phyloP scores from a whole-genome alignment of 2,113 vertebrate species.

The Scytalopus superciliaris region DNA sequence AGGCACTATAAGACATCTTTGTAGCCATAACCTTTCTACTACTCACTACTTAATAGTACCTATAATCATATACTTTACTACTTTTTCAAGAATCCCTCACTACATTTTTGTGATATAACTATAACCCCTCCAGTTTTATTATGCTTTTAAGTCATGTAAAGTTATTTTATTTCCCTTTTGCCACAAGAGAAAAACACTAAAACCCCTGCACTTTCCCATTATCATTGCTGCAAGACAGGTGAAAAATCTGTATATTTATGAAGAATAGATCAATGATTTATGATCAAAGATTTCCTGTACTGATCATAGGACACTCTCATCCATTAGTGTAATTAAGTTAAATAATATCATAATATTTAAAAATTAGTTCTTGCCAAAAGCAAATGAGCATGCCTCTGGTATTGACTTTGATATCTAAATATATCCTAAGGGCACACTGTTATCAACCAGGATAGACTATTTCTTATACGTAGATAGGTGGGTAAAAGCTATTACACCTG shows the following conservation, averaged over 20 bases:
- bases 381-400: not conserved
- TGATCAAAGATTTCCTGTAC: not conserved
- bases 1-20: not conserved
- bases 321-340: not conserved
- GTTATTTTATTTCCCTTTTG: not conserved
- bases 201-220: not conserved
- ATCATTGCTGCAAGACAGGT: not conserved
- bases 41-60: not conserved
- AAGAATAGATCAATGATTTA: constrained; percentile 6
- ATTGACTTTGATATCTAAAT: constrained; percentile 1
- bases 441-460: not conserved
- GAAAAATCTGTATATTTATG: constrained; percentile 4
- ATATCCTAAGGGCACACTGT: not conserved
- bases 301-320: not conserved
- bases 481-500: not conserved
- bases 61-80: not conserved
- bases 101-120: not conserved
- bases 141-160: not conserved
- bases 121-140: not conserved
- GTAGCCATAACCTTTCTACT: not conserved
- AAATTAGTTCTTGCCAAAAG: not conserved
- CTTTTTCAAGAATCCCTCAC: not conserved
- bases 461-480: not conserved
- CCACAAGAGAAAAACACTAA: accelerated
- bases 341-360: not conserved